Percentiles rank a stretch among this genome's conserved stretches.
Evolutionary conservation across 2,797 vertebrate species (phyloP).

Genomic region (Spheniscus humboldti): DNA sequence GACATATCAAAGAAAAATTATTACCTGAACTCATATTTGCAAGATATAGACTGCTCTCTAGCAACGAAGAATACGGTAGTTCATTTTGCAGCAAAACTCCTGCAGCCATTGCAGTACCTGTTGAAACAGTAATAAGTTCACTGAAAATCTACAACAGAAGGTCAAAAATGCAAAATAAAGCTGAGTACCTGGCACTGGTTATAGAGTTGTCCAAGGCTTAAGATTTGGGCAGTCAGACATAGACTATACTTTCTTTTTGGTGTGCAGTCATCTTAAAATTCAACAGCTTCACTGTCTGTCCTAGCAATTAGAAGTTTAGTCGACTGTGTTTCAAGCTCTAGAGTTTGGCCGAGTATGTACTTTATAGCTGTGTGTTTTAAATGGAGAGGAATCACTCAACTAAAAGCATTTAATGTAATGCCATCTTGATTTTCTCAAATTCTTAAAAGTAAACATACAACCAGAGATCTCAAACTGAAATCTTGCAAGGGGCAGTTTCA

Average conservation of each 20-base stretch:
- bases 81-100: conserved; percentile 86
- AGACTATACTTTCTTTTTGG: background rate
- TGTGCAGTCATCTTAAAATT: background rate
- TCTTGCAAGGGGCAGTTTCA: background rate
- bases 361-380: background rate
- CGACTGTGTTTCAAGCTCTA: background rate
- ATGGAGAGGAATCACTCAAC: background rate
- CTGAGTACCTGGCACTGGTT: background rate
- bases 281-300: background rate
- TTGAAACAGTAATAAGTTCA: conserved; percentile 7
- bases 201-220: background rate
- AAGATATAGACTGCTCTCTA: conserved; percentile 61
- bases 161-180: background rate
- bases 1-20: background rate
- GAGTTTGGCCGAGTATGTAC: background rate
- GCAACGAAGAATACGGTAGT: conserved; percentile 69
- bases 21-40: conserved; percentile 85
- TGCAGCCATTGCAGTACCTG: conserved; percentile 88
- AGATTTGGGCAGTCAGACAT: background rate
- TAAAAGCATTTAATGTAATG: background rate
- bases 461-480: background rate
- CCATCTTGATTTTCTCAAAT: background rate
- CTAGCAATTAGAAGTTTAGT: background rate
- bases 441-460: background rate
- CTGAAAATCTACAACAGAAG: background rate